Conservation (phyloP, 2,797 vertebrate species). For the Graptemys geographica region DNA sequence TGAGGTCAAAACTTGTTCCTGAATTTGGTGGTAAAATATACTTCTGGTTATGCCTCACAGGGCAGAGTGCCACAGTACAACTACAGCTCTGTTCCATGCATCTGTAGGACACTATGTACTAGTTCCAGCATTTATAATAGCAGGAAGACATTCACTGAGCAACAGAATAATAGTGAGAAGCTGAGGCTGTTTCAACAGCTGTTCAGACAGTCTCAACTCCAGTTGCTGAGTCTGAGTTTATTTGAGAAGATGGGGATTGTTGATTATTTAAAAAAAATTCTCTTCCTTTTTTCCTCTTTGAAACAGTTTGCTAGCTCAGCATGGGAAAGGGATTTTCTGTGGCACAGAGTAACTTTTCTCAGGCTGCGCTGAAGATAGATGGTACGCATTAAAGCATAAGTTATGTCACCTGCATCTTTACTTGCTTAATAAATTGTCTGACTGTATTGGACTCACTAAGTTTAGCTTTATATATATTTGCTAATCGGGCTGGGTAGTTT, state of each 20-base stretch:
- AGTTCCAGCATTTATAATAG: not conserved
- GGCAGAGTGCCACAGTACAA: not conserved
- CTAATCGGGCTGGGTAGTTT: not conserved
- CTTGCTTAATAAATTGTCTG: accelerated
- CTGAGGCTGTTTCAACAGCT: not conserved
- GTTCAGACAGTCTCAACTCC: not conserved
- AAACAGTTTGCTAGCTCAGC: not conserved
- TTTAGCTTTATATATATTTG: not conserved
- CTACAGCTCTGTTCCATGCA: accelerated
- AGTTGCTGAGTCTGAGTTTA: not conserved
- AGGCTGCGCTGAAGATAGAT: not conserved
- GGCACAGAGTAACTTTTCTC: not conserved
- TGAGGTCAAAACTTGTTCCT: not conserved
- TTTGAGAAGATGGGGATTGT: not conserved
- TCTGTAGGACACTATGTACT: not conserved
- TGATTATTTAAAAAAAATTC: not conserved
- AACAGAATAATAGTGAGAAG: not conserved
- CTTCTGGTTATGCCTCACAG: not conserved
- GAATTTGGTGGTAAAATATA: not conserved
- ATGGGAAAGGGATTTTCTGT: not conserved
- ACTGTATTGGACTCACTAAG: not conserved
- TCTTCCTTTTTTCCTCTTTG: not conserved
- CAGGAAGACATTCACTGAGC: not conserved
- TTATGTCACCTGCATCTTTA: accelerated
- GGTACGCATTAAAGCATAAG: not conserved